Conservation (phyloP, 2,113 vertebrate genomes). For the Prunella fulvescens region DNA sequence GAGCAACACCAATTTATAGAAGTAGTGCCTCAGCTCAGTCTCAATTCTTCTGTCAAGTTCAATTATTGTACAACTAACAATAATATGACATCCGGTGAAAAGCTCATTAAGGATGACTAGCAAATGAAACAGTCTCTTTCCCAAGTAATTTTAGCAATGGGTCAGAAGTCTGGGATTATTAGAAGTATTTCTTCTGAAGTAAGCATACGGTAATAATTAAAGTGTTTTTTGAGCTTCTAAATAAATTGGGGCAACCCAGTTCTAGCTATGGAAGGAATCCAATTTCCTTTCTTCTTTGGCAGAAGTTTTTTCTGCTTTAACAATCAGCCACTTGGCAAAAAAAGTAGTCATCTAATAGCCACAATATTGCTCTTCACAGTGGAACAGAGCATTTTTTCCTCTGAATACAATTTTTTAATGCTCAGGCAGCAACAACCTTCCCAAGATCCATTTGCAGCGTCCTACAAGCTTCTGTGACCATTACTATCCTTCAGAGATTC, state of each 20-base stretch:
- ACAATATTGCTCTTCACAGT: background rate
- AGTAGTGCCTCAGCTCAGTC: background rate
- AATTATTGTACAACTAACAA: background rate
- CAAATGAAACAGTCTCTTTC: background rate
- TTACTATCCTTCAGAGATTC: background rate
- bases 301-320: background rate
- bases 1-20: background rate
- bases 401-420: background rate
- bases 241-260: background rate
- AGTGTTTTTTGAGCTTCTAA: background rate
- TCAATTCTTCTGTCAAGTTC: background rate
- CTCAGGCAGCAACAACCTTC: background rate
- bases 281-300: background rate
- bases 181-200: background rate
- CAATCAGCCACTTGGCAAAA: background rate
- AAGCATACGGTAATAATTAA: background rate
- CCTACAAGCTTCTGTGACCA: background rate
- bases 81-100: background rate
- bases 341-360: background rate
- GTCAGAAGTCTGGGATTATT: background rate
- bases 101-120: background rate
- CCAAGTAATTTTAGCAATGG: background rate
- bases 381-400: background rate
- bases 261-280: background rate
- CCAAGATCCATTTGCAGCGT: background rate